Evolutionary conservation across 2,113 vertebrate genomes (phyloP).

Genomic region (Alectura lathami): DNA sequence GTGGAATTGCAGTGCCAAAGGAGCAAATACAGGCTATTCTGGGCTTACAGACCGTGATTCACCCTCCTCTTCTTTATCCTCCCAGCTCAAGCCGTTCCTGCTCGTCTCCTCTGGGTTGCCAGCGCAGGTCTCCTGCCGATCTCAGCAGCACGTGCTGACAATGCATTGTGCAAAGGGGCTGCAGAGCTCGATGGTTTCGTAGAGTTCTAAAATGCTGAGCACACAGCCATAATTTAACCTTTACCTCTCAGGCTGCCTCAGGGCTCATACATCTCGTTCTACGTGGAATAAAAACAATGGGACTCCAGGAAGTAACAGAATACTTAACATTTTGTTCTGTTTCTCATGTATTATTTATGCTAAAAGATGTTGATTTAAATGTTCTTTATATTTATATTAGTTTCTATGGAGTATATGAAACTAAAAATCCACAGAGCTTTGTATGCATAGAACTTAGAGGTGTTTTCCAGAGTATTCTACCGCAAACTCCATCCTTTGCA

Average conservation of each 20-base stretch:
- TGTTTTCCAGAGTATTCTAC: neutral
- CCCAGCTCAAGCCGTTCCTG: neutral
- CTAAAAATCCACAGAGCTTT: neutral
- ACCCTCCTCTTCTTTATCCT: neutral
- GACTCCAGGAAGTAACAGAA: constrained; percentile 50
- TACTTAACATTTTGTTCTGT: neutral
- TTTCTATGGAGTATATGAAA: neutral
- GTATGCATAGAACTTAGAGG: neutral
- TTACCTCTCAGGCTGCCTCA: neutral
- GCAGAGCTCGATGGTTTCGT: neutral
- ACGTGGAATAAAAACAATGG: neutral
- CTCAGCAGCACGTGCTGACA: neutral
- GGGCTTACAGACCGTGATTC: neutral
- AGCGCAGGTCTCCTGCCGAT: neutral
- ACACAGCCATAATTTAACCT: constrained; percentile 17
- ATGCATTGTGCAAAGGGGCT: neutral
- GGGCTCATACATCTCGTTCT: neutral
- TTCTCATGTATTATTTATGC: constrained; percentile 11
- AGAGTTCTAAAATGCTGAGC: neutral
- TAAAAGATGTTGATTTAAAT: neutral
- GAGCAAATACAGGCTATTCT: neutral
- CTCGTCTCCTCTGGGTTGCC: neutral
- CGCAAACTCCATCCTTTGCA: neutral
- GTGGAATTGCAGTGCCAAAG: neutral
- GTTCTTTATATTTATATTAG: neutral